Base-by-base conservation (phyloP, 1,140 invertebrate species). In the Drosophila neocordata region DNA sequence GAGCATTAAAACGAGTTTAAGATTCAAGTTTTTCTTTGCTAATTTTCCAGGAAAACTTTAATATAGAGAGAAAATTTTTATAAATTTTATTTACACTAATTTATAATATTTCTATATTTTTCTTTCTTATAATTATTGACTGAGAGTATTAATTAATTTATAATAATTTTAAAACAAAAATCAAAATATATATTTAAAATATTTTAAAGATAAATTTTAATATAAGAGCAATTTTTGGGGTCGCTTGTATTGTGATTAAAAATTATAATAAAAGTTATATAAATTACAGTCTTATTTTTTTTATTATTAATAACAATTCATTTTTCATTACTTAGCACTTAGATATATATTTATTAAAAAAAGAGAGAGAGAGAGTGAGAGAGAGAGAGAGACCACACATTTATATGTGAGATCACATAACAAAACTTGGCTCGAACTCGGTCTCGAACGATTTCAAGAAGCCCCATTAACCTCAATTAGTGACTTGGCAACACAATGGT, bases 391-490 rank as follows among this genome's bases (percentile, higher is more conserved):
- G 41, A 55, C 12, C 13, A 7, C 24, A 27, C 3, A 15, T 8
- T 15, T 15, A 34, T 34, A 9, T 18, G 31, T 34, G 31, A 18
- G 24, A 56, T 27, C 51, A 55, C 9, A 27, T 56, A 27, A 56
- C 53, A 56, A 35, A 74, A 73, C 70, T 67, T 69, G 65, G 74
- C 53, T 56, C 27, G 15, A 56, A 34, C 77, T 8, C 41, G 41
- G 41, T 48, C 41, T 78, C 67, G 73, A 80, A 78, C 70, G 69
- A 85, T 81, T 85, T 87, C 70, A 85, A 85, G 83, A 88, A 88
- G 85, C 79, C 79, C 83, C 83, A 88, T 88, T 88, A 88, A 88
- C 83, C 83, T 88, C 83, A 88, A 88, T 88, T 88, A 88, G 83
- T 88, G 83, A 88, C 83, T 88, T 88, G 81, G 73, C 73, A 68